Conservation (phyloP, 1,140 invertebrate genomes). For the Aphis gossypii region DNA sequence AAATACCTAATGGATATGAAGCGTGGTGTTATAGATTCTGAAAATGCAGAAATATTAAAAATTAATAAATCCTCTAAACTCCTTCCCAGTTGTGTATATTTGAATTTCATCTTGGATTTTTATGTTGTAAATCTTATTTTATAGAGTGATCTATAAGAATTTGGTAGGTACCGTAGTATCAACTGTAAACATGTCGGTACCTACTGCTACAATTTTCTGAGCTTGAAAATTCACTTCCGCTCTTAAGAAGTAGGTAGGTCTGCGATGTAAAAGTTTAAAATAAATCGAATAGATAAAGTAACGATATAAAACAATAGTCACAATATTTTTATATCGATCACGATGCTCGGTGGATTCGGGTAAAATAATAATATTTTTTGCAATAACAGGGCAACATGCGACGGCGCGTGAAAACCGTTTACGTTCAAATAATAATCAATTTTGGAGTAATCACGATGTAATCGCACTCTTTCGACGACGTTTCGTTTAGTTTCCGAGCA, state of each 20-base stretch:
- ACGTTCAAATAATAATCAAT: background rate
- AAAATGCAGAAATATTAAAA: no score
- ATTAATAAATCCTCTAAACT: no score
- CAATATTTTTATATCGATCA: background rate
- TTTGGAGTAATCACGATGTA: background rate
- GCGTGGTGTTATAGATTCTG: no score
- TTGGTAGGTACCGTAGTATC: no score
- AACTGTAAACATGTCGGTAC: no score
- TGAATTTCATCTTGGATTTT: no score
- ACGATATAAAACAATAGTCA: background rate
- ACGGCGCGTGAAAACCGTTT: background rate
- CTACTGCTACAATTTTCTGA: background rate
- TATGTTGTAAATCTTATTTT: no score
- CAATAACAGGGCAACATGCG: background rate
- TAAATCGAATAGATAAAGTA: background rate
- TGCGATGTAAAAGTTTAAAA: background rate
- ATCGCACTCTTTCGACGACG: background rate
- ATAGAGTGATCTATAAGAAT: no score
- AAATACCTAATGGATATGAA: no score
- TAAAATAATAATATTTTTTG: background rate
- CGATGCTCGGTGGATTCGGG: background rate
- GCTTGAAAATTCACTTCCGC: background rate
- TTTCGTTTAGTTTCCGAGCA: background rate
- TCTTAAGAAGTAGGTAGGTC: background rate
- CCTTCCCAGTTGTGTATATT: no score